Base-by-base conservation (phyloP, 2,113 vertebrate genomes). In the Falcunculus frontatus region DNA sequence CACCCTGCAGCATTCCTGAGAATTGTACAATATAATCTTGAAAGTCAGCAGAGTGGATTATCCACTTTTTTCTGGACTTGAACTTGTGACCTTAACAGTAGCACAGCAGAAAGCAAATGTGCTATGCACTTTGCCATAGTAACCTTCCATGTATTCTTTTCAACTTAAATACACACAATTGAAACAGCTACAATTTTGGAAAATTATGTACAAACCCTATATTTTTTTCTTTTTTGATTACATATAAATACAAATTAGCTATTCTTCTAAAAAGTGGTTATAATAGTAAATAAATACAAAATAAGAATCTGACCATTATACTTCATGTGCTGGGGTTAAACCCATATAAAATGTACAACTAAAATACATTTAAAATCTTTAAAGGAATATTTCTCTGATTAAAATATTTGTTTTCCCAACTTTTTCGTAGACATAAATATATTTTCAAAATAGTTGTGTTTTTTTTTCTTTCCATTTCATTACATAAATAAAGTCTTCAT, bases 231-330 rank as follows among this genome's bases (percentile, higher is more conserved):
- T 98, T 98, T 98, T 99, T 97, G 99, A 99, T 98, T 98, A 98
- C 98, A 98, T 97, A 99, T 99, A 99, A 99, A 99, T 99, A 99
- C 99, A 99, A 99, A 99, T 98, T 98, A 98, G 98, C 99, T 99
- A 99, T 99, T 99, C 96, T 99, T 99, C 99, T 99, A 99, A 99
- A 99, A 99, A 99, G 99, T 99, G 99, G 99, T 99, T 99, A 99
- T 99, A 99, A 99, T 99, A 99, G 98, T 97, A 99, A 99, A 99
- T 99, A 99, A 99, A 99, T 99, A 99, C 99, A 99, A 99, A 99
- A 99, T 99, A 99, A 98, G 98, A 99, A 99, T 99, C 99, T 99
- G 98, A 99, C 98, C 99, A 99, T 99, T 99, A 99, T 99, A 99
- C 99, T 99, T 99, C 99, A 99, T 99, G 99, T 98, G 98, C 98